Conservation (phyloP, 2,797 vertebrate species). For the Gobio occitaniae region DNA sequence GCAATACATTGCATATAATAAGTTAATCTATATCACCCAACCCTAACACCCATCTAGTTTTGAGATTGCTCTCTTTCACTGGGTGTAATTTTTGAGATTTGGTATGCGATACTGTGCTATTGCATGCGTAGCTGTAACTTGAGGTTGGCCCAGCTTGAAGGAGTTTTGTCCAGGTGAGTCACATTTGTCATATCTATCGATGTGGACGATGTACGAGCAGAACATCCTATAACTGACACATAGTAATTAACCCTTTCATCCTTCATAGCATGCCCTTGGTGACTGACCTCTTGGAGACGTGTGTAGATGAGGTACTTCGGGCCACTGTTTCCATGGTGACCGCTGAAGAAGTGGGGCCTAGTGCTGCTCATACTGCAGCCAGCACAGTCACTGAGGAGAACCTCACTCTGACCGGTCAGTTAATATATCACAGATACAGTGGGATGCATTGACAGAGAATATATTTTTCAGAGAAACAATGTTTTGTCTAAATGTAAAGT, state of each 20-base stretch:
- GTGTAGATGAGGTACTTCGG: constrained; percentile 77
- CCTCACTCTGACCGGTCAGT: constrained; percentile 73
- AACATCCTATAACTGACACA: constrained; percentile 9
- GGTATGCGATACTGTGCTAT: not conserved
- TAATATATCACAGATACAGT: not conserved
- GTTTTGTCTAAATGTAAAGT: not conserved
- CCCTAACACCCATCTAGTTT: not conserved
- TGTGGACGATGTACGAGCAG: constrained; percentile 13
- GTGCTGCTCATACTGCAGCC: constrained; percentile 58
- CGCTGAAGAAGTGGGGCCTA: constrained; percentile 71
- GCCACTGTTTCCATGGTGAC: constrained; percentile 67
- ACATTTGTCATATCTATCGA: not conserved
- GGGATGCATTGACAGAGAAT: not conserved
- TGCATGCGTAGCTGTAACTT: not conserved
- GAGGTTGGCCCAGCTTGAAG: not conserved
- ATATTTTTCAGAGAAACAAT: not conserved
- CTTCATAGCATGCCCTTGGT: constrained; percentile 79
- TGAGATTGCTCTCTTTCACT: not conserved
- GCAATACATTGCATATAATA: not conserved
- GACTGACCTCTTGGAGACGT: constrained; percentile 84
- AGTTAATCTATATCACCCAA: not conserved
- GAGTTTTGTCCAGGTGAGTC: constrained; percentile 56
- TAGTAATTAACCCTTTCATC: constrained; percentile 42
- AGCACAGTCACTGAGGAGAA: constrained; percentile 64
- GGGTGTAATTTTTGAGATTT: not conserved